phyloP scores from a whole-genome alignment of 1,140 invertebrate genomes.

The Dinoponera quadriceps region DNA sequence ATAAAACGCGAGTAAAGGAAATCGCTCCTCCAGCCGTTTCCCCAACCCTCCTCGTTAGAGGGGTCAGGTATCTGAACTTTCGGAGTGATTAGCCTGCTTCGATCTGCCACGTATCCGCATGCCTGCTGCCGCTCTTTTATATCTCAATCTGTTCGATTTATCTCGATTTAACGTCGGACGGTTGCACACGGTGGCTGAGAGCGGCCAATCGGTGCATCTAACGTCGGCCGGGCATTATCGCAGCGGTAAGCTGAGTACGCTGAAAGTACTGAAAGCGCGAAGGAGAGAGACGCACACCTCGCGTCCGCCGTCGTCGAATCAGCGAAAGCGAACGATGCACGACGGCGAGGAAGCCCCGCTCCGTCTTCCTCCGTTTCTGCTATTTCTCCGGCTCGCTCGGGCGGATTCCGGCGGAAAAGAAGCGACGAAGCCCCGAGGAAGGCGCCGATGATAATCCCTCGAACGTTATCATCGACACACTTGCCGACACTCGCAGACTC shows the following conservation, averaged over 20 bases:
- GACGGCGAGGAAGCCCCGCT: not conserved
- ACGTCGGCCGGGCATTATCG: too few relatives aligned
- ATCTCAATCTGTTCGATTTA: not conserved
- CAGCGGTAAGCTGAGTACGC: not conserved
- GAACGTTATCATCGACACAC: constrained; percentile 57
- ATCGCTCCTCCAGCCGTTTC: too few relatives aligned
- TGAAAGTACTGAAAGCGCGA: constrained; percentile 11
- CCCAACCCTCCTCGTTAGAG: constrained; percentile 7
- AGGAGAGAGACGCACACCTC: too few relatives aligned
- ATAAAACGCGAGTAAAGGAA: not conserved
- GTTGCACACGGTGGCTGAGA: not conserved
- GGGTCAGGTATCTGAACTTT: constrained; percentile 38
- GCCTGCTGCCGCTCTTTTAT: not conserved
- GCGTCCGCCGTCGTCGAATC: not conserved
- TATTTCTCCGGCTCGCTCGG: constrained; percentile 22
- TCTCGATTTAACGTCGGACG: constrained; percentile 4
- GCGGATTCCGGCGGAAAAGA: constrained; percentile 17
- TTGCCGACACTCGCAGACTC: constrained; percentile 19
- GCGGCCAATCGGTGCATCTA: not conserved
- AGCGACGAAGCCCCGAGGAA: too few relatives aligned
- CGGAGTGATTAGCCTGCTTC: not conserved
- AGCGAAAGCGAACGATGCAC: constrained; percentile 30
- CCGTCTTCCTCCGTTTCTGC: not conserved
- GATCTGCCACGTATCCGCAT: constrained; percentile 21
- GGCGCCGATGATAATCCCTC: constrained; percentile 1